Evolutionary conservation across 1,140 invertebrate species (phyloP).

Genomic region (Drosophila bipectinata): DNA sequence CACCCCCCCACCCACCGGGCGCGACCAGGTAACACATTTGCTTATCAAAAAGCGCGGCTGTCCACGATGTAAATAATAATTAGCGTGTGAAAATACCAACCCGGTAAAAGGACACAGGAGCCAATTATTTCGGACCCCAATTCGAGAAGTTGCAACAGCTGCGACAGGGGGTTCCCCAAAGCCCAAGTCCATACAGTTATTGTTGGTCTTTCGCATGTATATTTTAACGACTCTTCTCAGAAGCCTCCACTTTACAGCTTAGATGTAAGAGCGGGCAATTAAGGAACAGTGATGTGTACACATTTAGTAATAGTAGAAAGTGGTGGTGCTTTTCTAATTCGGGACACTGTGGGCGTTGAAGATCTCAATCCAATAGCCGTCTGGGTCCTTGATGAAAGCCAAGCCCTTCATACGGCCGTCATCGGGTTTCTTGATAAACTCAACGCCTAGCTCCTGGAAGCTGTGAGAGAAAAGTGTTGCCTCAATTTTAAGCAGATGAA

Average conservation of each 20-base stretch:
- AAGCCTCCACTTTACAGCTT: background rate
- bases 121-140: conserved; percentile 56
- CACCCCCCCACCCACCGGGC: conserved; percentile 15
- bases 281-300: conserved; percentile 29
- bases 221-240: conserved; percentile 13
- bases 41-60: conserved; percentile 56
- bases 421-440: conserved; percentile 95
- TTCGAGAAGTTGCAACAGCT: conserved; percentile 34
- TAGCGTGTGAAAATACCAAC: conserved; percentile 71
- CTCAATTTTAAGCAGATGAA: background rate
- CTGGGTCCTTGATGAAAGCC: conserved; percentile 97
- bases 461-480: conserved; percentile 23
- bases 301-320: conserved; percentile 1
- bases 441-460: conserved; percentile 93
- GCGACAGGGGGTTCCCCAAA: conserved; percentile 6
- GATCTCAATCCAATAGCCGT: conserved; percentile 99
- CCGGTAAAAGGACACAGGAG: conserved; percentile 56
- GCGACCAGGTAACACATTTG: conserved; percentile 45
- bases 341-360: conserved; percentile 87
- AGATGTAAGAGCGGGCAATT: conserved; percentile 5
- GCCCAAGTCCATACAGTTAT: conserved; percentile 11
- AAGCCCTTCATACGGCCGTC: conserved; percentile 97
- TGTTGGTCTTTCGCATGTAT: conserved; percentile 20
- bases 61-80: conserved; percentile 74
- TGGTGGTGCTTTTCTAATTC: conserved; percentile 81